phyloP scores from a whole-genome alignment of 2,113 vertebrate species.

The Hypocryptadius cinnamomeus region DNA sequence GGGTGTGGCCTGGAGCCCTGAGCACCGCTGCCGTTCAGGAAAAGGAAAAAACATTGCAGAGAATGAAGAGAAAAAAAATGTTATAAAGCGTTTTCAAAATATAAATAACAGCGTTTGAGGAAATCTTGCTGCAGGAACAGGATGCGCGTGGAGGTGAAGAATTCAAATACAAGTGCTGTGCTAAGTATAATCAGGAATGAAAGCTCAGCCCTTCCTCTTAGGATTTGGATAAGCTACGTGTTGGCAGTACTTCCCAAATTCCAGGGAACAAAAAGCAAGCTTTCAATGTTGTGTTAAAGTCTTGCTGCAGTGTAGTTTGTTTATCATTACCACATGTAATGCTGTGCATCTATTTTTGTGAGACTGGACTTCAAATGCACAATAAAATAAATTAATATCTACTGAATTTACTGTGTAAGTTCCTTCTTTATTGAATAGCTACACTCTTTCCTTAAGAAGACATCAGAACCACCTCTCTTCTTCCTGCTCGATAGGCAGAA shows the following conservation, averaged over 20 bases:
- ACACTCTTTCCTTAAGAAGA: background rate
- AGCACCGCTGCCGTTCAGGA: slow-evolving; percentile 16
- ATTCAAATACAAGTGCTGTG: slow-evolving; percentile 21
- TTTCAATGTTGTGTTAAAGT: background rate
- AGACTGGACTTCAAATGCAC: background rate
- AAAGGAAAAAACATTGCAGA: slow-evolving; percentile 47
- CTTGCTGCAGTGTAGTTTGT: background rate
- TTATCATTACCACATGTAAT: background rate
- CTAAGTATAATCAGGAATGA: slow-evolving; percentile 43
- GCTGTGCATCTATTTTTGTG: background rate
- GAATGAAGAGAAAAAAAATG: slow-evolving; percentile 47
- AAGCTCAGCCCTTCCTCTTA: slow-evolving; percentile 53
- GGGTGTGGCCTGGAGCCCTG: slow-evolving; percentile 21
- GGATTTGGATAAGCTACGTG: background rate
- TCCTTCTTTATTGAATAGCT: background rate
- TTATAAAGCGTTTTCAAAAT: slow-evolving; percentile 28
- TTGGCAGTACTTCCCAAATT: slow-evolving; percentile 27
- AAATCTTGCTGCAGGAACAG: slow-evolving; percentile 30
- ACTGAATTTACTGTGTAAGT: background rate
- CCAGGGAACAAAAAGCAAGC: background rate
- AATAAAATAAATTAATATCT: background rate
- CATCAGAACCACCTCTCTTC: background rate
- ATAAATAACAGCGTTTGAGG: slow-evolving; percentile 44
- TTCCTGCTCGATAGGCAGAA: background rate
- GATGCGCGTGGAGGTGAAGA: slow-evolving; percentile 21